Evolutionary conservation across 2,888 invertebrate species (phyloP), one percentile per base, ranked within the genome.

Genomic region (Phyto melanocephala): DNA sequence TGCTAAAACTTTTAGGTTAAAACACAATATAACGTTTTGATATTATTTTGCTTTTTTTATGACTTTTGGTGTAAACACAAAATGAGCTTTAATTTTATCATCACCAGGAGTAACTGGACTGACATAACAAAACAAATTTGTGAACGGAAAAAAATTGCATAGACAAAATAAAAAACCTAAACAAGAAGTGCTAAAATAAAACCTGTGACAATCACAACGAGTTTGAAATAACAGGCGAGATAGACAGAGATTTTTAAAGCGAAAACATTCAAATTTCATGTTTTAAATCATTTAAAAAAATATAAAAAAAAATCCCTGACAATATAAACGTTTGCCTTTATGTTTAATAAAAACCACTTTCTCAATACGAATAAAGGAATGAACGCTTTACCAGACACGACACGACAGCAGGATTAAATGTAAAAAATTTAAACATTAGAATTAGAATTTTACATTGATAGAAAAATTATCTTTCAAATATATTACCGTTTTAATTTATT

Each of bases 71-170:
- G 37, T 1, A 17, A 45, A 70, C 54, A 54, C 52, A 60, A 45
- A 67, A 52, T 52, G 20, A n/a, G 60, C 13, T 70, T 54, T 37
- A 47, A 63, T 37, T 54, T 37, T n/a, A 70, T 62, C 56, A 71
- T 80, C 75, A 71, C 76, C 56, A 76, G 50, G 58, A 71, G 80
- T 76, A 67, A 80, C 70, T 76, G 42, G 42, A 5, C 68, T 75
- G 80, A 75, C 74, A 74, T 70, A 75, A 80, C 80, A 75, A 80
- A 80, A 75, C 56, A 47, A 78, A 56, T 47, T 56, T 63, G 20
- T 70, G 37, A 70, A 70, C 10, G 70, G n/a, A n/a, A n/a, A 54
- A 54, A 54, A 22, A n/a, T 62, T 33, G 10, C 28, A 5, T 28
- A 42, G 6, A n/a, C 42, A 6, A 33, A 33, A 33, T n/a, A 33